A percentile compares a stretch with the other conserved stretches of the same genome.
Evolutionary conservation across 2,113 vertebrate species (phyloP).

Genomic region (Gopherus evgoodei): DNA sequence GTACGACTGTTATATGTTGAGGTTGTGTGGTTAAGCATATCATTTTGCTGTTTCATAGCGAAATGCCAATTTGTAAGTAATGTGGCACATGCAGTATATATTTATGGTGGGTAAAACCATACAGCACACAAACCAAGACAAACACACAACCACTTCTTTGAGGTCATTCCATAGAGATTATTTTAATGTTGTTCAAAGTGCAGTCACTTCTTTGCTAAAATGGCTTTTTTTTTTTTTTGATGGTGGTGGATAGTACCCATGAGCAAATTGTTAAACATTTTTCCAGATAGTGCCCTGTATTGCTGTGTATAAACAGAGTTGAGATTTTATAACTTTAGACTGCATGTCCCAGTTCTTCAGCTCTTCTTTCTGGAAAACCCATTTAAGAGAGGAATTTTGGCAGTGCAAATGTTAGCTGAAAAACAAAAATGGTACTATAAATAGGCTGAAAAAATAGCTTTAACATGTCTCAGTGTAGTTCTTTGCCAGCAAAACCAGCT

Average conservation of each 20-base stretch:
- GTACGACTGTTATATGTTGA: neutral
- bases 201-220: neutral
- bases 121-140: neutral
- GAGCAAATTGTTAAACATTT: neutral
- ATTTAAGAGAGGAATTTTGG: constrained; percentile 8
- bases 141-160: neutral
- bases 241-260: neutral
- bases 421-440: neutral
- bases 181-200: neutral
- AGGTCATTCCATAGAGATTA: neutral
- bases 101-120: neutral
- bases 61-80: neutral
- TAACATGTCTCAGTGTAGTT: neutral
- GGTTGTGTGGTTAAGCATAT: neutral
- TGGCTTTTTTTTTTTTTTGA: neutral
- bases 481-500: neutral
- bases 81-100: neutral
- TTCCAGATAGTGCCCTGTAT: neutral
- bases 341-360: neutral
- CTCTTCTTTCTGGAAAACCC: constrained; percentile 4
- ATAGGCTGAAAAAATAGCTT: neutral
- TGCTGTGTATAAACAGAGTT: neutral
- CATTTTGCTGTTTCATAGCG: neutral
- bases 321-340: neutral
- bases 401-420: neutral